Evolutionary conservation across 2,797 vertebrate genomes (phyloP).

Genomic region (Squalus acanthias): DNA sequence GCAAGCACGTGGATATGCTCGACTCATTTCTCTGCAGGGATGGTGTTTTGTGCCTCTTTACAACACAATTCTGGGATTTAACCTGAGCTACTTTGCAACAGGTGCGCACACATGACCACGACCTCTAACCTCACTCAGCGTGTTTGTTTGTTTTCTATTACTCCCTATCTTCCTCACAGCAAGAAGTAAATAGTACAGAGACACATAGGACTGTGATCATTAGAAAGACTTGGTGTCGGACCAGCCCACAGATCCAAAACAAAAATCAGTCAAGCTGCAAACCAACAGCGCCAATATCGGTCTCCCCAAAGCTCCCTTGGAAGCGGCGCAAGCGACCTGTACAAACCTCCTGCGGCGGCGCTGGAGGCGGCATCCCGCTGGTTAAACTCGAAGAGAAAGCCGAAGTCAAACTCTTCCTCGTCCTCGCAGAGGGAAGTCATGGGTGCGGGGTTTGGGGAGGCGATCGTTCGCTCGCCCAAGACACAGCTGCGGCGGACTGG

Average conservation of each 20-base stretch:
- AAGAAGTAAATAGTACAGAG: neutral
- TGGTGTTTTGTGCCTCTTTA: neutral
- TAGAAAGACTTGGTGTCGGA: too few species aligned
- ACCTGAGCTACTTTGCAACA: neutral
- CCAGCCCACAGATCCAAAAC: neutral
- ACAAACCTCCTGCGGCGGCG: conserved; percentile 59
- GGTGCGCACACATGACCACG: neutral
- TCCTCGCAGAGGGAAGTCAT: conserved; percentile 68
- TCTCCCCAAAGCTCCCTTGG: too few species aligned
- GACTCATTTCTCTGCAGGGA: too few species aligned
- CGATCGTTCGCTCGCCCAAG: conserved; percentile 40
- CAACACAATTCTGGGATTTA: neutral
- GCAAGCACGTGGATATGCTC: neutral
- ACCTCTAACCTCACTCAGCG: neutral
- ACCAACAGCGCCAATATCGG: neutral
- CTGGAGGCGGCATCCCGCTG: conserved; percentile 55
- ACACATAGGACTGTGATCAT: too few species aligned
- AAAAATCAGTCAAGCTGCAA: neutral
- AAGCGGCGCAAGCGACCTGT: neutral
- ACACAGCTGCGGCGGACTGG: conserved; percentile 40
- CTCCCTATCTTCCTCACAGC: neutral
- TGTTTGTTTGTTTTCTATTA: neutral
- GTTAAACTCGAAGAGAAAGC: conserved; percentile 77
- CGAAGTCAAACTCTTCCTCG: conserved; percentile 79
- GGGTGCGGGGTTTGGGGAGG: conserved; percentile 41